A percentile compares a stretch with the other conserved stretches of the same genome.
phyloP scores from a whole-genome alignment of 2,113 vertebrate genomes.

The Pao palembangensis region DNA sequence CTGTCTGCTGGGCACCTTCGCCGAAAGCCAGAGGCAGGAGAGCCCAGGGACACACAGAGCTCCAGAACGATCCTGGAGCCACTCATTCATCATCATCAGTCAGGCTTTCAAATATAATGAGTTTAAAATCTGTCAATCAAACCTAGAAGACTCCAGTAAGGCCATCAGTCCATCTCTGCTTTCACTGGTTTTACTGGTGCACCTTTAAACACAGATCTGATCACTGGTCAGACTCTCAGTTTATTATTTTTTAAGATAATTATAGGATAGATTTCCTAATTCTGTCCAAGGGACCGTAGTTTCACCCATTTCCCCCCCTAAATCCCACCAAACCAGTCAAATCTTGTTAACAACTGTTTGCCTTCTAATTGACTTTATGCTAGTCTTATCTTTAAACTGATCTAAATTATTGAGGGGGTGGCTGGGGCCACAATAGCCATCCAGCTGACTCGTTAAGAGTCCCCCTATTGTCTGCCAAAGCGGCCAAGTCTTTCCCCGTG shows the following conservation, averaged over 20 bases:
- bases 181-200: too few relatives aligned
- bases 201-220: too few relatives aligned
- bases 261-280: background rate
- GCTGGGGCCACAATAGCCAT: conserved; percentile 37
- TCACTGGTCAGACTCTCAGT: too few relatives aligned
- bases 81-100: too few relatives aligned
- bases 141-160: conserved; percentile 20
- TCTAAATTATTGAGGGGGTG: conserved; percentile 9
- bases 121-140: conserved; percentile 18
- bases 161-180: too few relatives aligned
- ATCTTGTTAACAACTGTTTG: conserved; percentile 18
- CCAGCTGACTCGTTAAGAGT: conserved; percentile 54
- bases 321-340: background rate
- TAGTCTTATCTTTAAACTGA: conserved; percentile 38
- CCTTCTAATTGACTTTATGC: conserved; percentile 13
- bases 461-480: conserved; percentile 41
- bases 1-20: too few relatives aligned
- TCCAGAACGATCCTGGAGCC: conserved; percentile 19
- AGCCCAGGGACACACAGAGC: background rate
- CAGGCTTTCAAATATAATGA: conserved; percentile 18
- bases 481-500: conserved; percentile 47
- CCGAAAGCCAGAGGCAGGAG: too few relatives aligned
- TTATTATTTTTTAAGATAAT: too few relatives aligned
- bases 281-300: background rate
- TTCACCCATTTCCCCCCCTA: background rate